Conservation (phyloP, 1,140 invertebrate genomes). For the Atta cephalotes region DNA sequence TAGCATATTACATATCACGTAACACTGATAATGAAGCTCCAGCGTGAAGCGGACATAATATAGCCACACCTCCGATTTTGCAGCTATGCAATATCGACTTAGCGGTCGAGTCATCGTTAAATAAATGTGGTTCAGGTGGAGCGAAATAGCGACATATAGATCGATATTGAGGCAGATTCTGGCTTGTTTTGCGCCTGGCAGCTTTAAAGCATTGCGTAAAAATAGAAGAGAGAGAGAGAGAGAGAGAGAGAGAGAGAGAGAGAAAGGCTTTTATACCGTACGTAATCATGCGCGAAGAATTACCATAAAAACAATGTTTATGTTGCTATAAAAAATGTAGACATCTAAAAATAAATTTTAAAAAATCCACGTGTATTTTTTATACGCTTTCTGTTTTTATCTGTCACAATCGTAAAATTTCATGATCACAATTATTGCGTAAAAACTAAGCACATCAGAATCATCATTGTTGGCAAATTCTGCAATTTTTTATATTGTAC, state of each 20-base stretch:
- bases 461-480: neutral
- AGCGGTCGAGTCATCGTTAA: neutral
- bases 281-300: neutral
- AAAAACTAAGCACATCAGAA: neutral
- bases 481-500: neutral
- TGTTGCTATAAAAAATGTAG: neutral
- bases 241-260: neutral
- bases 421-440: neutral
- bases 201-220: slow-evolving; percentile 58
- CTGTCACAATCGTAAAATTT: neutral
- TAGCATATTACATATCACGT: slow-evolving; percentile 30
- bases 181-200: slow-evolving; percentile 40
- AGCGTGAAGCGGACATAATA: slow-evolving; percentile 34
- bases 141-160: slow-evolving; percentile 49
- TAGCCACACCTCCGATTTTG: slow-evolving; percentile 27
- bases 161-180: slow-evolving; percentile 78
- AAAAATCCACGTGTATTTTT: slow-evolving; percentile 3
- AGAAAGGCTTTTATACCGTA: slow-evolving; percentile 42
- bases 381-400: neutral
- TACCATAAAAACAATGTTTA: neutral
- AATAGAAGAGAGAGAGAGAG: neutral
- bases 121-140: slow-evolving; percentile 63
- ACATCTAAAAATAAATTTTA: neutral
- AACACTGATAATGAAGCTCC: slow-evolving; percentile 40
- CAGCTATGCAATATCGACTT: slow-evolving; percentile 33